Evolutionary conservation across 2,113 vertebrate species (phyloP).

Genomic region (Cervus canadensis): DNA sequence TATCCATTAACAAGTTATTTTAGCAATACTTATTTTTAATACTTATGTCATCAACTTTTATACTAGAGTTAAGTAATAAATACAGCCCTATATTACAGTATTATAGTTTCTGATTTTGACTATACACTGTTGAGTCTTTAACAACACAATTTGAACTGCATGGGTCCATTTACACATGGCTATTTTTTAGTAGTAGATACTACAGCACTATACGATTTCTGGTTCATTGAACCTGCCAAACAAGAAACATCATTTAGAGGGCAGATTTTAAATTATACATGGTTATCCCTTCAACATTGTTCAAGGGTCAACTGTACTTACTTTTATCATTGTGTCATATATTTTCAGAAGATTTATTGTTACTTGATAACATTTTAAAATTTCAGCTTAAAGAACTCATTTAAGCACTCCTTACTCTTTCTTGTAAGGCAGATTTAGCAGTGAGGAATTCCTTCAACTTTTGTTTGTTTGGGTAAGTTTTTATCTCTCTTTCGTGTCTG

Average conservation of each 20-base stretch:
- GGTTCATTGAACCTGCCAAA: background rate
- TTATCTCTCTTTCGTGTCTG: background rate
- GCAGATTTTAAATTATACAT: background rate
- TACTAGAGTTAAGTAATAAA: background rate
- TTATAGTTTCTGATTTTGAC: background rate
- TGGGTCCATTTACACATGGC: background rate
- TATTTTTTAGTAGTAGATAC: background rate
- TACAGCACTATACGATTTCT: background rate
- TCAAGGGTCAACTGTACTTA: background rate
- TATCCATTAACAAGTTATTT: background rate
- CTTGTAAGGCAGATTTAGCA: background rate
- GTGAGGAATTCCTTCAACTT: background rate
- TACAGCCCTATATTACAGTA: background rate
- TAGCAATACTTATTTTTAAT: background rate
- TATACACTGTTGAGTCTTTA: background rate
- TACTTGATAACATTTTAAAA: background rate
- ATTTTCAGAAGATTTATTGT: background rate
- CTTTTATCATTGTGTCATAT: background rate
- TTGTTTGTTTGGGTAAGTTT: background rate
- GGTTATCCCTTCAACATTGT: background rate
- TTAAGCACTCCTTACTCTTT: background rate
- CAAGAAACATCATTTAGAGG: background rate
- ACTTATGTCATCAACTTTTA: background rate
- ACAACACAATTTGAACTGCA: background rate
- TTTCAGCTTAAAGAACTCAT: background rate